These are phyloP conservation scores for Bilobella aurantiaca DNA, from an alignment of 1,140 invertebrate genomes.

Conservation along the genomic window DNA sequence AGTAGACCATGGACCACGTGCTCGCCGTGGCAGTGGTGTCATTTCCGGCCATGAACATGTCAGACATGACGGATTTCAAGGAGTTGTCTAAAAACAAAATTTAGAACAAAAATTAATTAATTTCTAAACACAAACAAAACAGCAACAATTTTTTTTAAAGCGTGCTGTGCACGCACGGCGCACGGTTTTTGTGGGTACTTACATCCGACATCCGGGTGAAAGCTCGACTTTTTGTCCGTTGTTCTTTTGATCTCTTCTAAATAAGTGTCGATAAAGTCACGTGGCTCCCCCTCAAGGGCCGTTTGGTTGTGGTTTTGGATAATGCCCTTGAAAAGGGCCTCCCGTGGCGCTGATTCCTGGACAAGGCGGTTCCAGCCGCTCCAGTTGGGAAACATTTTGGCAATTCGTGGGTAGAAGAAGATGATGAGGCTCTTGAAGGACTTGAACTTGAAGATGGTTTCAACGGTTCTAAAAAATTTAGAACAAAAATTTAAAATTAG, in stretches of 20 bases:
- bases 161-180: not conserved
- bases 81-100: not conserved
- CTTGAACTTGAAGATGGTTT: not conserved
- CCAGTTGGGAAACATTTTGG: constrained; percentile 9
- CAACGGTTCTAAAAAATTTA: not conserved
- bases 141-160: not conserved
- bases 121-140: not conserved
- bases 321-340: not conserved
- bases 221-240: not conserved
- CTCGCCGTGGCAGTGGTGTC: constrained; percentile 55
- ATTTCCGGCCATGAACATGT: constrained; percentile 38
- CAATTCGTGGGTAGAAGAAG: not conserved
- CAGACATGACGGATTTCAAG: constrained; percentile 21
- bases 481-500: not conserved
- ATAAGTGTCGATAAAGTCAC: constrained; percentile 3
- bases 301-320: not conserved
- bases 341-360: not conserved
- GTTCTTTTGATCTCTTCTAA: not conserved
- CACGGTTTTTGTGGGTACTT: not conserved
- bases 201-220: not conserved
- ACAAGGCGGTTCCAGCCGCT: not conserved
- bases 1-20: no score
- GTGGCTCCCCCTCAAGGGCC: not conserved
- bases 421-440: not conserved
- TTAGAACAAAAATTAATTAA: no score